Conservation (phyloP, 2,888 invertebrate genomes). For the Mesochorus sp. region DNA sequence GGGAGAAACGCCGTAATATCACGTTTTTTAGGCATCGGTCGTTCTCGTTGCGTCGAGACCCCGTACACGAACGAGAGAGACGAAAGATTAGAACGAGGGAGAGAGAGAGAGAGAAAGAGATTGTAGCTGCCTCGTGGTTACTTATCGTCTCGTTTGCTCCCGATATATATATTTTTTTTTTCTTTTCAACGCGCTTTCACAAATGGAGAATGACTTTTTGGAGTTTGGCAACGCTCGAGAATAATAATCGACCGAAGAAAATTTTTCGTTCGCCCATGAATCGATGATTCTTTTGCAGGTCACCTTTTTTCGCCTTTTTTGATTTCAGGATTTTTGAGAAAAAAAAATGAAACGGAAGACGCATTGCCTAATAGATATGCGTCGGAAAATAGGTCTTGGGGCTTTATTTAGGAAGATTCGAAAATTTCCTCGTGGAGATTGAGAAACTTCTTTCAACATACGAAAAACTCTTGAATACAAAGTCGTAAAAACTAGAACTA, state of each 20-base stretch:
- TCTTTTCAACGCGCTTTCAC: conserved; percentile 41
- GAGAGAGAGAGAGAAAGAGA: conserved; percentile 3
- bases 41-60: conserved; percentile 18
- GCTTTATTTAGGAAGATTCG: no score
- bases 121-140: conserved; percentile 1
- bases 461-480: no score
- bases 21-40: conserved; percentile 17
- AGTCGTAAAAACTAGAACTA: neutral
- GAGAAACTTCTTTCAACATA: no score
- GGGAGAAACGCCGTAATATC: conserved; percentile 19
- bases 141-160: conserved; percentile 27
- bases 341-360: neutral
- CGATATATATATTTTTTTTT: conserved; percentile 22
- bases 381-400: neutral
- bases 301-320: neutral
- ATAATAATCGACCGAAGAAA: neutral
- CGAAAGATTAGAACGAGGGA: conserved; percentile 46
- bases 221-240: neutral
- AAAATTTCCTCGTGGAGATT: no score
- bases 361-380: neutral
- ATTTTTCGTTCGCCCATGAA: neutral
- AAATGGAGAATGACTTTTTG: conserved; percentile 12
- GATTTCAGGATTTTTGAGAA: neutral
- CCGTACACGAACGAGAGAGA: conserved; percentile 6
- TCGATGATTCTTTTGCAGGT: conserved; percentile 4